Evolutionary conservation across 2,797 vertebrate species (phyloP).

Genomic region (Antennarius maculatus): DNA sequence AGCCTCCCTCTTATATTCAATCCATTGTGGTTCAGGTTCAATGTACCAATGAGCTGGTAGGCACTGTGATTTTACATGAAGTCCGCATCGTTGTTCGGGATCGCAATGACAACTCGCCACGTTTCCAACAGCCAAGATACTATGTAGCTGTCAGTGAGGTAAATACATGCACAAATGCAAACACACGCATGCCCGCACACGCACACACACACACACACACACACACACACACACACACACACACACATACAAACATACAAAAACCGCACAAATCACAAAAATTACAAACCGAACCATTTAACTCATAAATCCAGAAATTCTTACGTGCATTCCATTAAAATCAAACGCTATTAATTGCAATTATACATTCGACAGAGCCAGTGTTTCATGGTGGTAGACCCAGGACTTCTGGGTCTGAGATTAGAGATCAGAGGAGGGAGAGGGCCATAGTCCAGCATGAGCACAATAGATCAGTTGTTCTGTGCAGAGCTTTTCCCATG

Average conservation of each 20-base stretch:
- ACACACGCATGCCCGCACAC: too few species aligned
- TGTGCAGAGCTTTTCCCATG: conserved; percentile 4
- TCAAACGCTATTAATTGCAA: conserved; percentile 20
- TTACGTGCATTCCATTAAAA: conserved; percentile 10
- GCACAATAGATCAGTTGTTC: conserved; percentile 2
- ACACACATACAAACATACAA: background rate
- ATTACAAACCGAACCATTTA: background rate
- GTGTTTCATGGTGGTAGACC: conserved; percentile 26
- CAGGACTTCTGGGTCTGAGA: conserved; percentile 10
- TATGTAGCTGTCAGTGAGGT: conserved; percentile 94
- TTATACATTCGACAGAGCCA: conserved; percentile 7
- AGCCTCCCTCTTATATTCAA: conserved; percentile 92
- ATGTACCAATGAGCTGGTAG: conserved; percentile 92
- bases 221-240: background rate
- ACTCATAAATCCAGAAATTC: background rate
- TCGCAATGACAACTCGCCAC: conserved; percentile 91
- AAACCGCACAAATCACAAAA: background rate
- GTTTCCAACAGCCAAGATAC: conserved; percentile 90
- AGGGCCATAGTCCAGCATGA: conserved; percentile 1
- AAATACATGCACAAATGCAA: conserved; percentile 31
- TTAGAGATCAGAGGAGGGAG: background rate
- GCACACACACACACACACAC: background rate
- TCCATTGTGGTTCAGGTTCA: conserved; percentile 96
- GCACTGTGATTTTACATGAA: conserved; percentile 93
- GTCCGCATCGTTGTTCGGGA: conserved; percentile 96